A percentile compares a stretch with the other conserved stretches of the same genome.
These are phyloP conservation scores for Notarius quadriscutis DNA, from an alignment of 2,113 vertebrate species.

Conservation along the genomic window DNA sequence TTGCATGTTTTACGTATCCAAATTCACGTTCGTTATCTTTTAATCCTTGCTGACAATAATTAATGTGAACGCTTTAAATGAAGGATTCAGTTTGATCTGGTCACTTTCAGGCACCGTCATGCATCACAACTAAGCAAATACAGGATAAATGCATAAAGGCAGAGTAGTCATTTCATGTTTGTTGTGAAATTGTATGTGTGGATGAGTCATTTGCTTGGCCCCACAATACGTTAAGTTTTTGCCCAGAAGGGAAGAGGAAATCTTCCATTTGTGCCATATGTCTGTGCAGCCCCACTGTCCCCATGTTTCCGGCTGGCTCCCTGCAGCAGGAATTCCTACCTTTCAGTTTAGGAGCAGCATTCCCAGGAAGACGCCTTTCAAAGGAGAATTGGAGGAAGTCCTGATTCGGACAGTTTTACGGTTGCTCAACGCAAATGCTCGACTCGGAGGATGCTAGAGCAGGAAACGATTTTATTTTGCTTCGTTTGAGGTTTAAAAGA, in stretches of 20 bases:
- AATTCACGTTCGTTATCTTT: not conserved
- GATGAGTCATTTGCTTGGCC: constrained; percentile 19
- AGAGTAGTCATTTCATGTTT: not conserved
- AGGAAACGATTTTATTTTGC: constrained; percentile 80
- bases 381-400: constrained; percentile 97
- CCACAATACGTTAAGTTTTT: constrained; percentile 35
- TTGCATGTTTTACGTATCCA: not conserved
- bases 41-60: not conserved
- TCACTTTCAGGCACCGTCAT: not conserved
- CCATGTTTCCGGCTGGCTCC: constrained; percentile 75
- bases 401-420: constrained; percentile 89
- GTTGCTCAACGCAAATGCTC: constrained; percentile 79
- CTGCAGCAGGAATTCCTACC: constrained; percentile 89
- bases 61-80: not conserved
- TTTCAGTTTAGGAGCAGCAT: constrained; percentile 77
- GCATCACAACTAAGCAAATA: not conserved
- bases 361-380: constrained; percentile 85
- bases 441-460: constrained; percentile 77
- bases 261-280: constrained; percentile 54
- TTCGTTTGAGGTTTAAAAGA: constrained; percentile 72
- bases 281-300: constrained; percentile 50
- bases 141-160: not conserved
- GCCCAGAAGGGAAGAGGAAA: constrained; percentile 49
- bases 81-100: not conserved
- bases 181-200: constrained; percentile 16